These are phyloP conservation scores for Tragelaphus strepsiceros DNA, from an alignment of 2,113 vertebrate genomes.

Conservation along the genomic window DNA sequence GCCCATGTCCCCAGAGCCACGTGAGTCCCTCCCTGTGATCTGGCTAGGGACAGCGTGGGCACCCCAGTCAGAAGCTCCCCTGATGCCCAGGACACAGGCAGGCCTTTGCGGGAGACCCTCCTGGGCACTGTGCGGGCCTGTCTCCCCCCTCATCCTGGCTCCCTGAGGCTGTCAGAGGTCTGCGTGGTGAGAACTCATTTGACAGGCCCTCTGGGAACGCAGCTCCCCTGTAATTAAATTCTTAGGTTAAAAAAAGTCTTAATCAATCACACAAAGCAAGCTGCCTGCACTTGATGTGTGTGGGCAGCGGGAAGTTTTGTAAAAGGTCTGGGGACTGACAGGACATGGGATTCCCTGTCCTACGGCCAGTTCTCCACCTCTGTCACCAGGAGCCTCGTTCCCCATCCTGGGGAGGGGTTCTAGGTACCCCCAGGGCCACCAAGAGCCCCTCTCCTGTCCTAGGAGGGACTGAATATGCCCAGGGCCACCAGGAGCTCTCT, in stretches of 20 bases:
- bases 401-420: not conserved
- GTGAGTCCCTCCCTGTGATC: not conserved
- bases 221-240: slow-evolving; percentile 61
- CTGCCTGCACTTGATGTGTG: slow-evolving; percentile 36
- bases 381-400: not conserved
- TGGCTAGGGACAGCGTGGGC: not conserved
- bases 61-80: not conserved
- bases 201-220: slow-evolving; percentile 44
- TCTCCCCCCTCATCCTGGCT: not conserved
- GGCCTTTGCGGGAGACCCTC: not conserved
- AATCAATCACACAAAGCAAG: slow-evolving; percentile 53
- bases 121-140: not conserved
- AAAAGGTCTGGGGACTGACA: not conserved
- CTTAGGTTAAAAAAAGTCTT: slow-evolving; percentile 51
- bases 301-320: not conserved
- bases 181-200: slow-evolving; percentile 33
- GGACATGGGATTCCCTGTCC: not conserved
- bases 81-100: not conserved
- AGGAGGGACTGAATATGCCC: not conserved
- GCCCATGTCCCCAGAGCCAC: not conserved
- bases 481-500: not conserved
- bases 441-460: not conserved
- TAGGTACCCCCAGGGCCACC: not conserved
- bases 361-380: not conserved
- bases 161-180: slow-evolving; percentile 22